Percentiles rank a stretch among this genome's conserved stretches.
Evolutionary conservation across 2,888 invertebrate genomes (phyloP).

Genomic region (Drosophila hamatofila): DNA sequence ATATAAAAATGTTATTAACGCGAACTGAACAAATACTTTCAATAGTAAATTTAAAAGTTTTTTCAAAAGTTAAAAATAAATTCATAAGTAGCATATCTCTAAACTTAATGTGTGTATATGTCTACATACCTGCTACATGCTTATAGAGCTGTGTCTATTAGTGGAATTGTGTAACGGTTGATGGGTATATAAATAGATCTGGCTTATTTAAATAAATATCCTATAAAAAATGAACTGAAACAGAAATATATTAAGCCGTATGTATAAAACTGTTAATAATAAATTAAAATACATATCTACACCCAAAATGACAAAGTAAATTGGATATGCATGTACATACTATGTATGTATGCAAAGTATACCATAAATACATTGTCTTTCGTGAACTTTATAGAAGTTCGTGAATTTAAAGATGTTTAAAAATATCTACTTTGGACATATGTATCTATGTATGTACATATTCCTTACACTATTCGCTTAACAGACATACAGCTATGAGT

Average conservation of each 20-base stretch:
- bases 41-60: neutral
- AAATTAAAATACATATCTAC: neutral
- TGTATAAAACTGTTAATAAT: neutral
- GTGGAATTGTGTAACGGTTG: constrained; percentile 70
- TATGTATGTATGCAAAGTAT: neutral
- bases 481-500: neutral
- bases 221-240: constrained; percentile 30
- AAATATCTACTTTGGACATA: constrained; percentile 4
- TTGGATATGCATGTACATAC: neutral
- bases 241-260: neutral
- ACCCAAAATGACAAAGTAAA: neutral
- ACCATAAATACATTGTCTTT: neutral
- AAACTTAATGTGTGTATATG: constrained; percentile 15
- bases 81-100: constrained; percentile 10
- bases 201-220: constrained; percentile 40
- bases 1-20: neutral
- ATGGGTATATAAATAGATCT: constrained; percentile 64
- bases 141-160: constrained; percentile 43
- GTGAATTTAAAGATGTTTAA: neutral
- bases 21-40: neutral
- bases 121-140: neutral
- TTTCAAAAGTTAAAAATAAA: neutral
- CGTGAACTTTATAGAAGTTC: neutral
- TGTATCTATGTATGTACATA: neutral
- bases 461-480: too few relatives aligned